Percentiles rank a stretch among this genome's conserved stretches.
These are phyloP conservation scores for Pontoporia blainvillei DNA, from an alignment of 2,113 vertebrate species.

Conservation along the genomic window DNA sequence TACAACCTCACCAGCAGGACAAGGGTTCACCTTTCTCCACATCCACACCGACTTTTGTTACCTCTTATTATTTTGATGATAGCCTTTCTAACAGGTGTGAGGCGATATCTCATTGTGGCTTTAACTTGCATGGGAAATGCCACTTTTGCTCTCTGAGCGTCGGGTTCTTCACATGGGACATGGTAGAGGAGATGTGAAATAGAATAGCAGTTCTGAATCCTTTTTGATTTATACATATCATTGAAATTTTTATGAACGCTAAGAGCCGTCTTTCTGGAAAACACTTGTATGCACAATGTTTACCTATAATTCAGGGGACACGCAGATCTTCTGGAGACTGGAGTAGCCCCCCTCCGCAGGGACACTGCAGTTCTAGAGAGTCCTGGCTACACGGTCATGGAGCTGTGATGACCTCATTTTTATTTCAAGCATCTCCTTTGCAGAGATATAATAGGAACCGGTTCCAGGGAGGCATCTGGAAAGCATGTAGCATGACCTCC, in stretches of 20 bases:
- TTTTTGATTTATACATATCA: neutral
- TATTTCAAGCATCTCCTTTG: constrained; percentile 38
- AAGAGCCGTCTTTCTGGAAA: neutral
- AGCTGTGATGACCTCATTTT: neutral
- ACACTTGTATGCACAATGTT: neutral
- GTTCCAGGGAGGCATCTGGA: constrained; percentile 77
- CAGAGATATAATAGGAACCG: neutral
- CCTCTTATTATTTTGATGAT: neutral
- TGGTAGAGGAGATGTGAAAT: neutral
- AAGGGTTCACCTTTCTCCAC: neutral
- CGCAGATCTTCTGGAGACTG: neutral
- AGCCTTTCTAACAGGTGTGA: neutral
- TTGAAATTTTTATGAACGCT: neutral
- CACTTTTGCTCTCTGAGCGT: neutral
- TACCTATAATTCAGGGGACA: neutral
- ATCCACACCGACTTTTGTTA: neutral
- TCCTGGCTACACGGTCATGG: too few relatives aligned
- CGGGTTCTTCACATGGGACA: neutral
- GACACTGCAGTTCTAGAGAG: neutral
- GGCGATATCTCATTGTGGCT: neutral
- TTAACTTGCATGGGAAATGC: neutral
- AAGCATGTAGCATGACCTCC: constrained; percentile 75
- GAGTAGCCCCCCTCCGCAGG: too few relatives aligned
- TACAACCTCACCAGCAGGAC: neutral
- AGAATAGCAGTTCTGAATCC: neutral